A percentile compares a stretch with the other conserved stretches of the same genome.
phyloP scores from a whole-genome alignment of 2,113 vertebrate genomes.

The Sturnus vulgaris region DNA sequence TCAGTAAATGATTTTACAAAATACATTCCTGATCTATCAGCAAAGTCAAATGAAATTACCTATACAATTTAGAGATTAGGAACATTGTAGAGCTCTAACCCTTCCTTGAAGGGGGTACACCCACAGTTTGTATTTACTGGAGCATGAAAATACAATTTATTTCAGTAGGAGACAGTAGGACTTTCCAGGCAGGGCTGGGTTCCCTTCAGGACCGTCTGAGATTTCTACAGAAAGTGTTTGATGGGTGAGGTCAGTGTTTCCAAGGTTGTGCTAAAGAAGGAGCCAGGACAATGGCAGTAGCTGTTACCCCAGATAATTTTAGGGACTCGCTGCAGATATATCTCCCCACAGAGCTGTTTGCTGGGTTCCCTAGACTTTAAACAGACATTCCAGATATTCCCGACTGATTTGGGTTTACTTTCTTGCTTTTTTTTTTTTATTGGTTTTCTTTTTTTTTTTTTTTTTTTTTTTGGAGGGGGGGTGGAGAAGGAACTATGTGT shows the following conservation, averaged over 20 bases:
- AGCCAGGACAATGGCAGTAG: background rate
- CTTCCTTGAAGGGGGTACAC: background rate
- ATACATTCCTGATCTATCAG: background rate
- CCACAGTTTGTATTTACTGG: background rate
- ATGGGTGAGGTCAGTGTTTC: background rate
- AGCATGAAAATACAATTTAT: background rate
- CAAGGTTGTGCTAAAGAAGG: background rate
- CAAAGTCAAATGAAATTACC: slow-evolving; percentile 17
- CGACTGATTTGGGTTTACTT: background rate
- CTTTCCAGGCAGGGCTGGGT: background rate
- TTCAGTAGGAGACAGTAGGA: background rate
- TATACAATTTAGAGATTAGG: slow-evolving; percentile 18
- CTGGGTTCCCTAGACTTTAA: background rate
- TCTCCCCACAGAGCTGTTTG: background rate
- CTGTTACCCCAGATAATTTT: background rate
- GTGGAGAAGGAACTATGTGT: no score
- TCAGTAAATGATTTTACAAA: slow-evolving; percentile 26
- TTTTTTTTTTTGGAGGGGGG: background rate
- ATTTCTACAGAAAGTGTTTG: background rate
- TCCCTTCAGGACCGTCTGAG: background rate
- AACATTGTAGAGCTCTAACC: background rate
- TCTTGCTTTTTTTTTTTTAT: background rate
- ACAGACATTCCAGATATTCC: background rate
- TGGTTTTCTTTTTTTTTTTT: background rate
- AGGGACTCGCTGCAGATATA: fast-evolving